Percentiles rank a stretch among this genome's conserved stretches.
Evolutionary conservation across 2,113 vertebrate genomes (phyloP).

Genomic region (Syngnathus scovelli): DNA sequence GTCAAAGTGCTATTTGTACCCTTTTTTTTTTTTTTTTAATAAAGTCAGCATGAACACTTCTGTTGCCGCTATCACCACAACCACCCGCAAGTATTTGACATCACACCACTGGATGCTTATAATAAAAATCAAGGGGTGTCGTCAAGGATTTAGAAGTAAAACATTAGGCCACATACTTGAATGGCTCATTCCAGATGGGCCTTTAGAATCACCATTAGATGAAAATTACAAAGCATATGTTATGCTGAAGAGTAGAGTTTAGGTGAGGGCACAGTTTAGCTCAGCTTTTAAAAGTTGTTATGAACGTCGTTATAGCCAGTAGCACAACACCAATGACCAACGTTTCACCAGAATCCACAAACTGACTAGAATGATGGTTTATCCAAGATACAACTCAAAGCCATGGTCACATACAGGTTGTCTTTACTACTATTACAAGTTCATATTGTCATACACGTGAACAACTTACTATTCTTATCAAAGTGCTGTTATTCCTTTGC

Average conservation of each 20-base stretch:
- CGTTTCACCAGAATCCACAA: constrained; percentile 39
- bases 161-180: neutral
- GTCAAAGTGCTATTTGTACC: too few relatives aligned
- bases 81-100: too few relatives aligned
- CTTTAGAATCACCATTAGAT: neutral
- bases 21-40: too few relatives aligned
- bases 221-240: neutral
- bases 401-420: constrained; percentile 3
- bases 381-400: constrained; percentile 9
- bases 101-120: neutral
- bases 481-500: constrained; percentile 42
- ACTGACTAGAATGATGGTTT: constrained; percentile 22
- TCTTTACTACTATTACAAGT: constrained; percentile 19
- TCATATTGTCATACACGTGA: constrained; percentile 24
- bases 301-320: neutral
- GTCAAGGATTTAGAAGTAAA: neutral
- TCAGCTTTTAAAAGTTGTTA: constrained; percentile 23
- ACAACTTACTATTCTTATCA: constrained; percentile 32
- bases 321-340: constrained; percentile 45
- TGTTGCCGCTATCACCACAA: too few relatives aligned
- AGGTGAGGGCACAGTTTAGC: constrained; percentile 41
- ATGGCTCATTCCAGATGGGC: neutral
- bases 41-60: too few relatives aligned
- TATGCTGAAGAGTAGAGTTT: constrained; percentile 22
- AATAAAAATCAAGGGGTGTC: neutral